phyloP scores from a whole-genome alignment of 1,140 invertebrate species.

The Periplaneta americana region DNA sequence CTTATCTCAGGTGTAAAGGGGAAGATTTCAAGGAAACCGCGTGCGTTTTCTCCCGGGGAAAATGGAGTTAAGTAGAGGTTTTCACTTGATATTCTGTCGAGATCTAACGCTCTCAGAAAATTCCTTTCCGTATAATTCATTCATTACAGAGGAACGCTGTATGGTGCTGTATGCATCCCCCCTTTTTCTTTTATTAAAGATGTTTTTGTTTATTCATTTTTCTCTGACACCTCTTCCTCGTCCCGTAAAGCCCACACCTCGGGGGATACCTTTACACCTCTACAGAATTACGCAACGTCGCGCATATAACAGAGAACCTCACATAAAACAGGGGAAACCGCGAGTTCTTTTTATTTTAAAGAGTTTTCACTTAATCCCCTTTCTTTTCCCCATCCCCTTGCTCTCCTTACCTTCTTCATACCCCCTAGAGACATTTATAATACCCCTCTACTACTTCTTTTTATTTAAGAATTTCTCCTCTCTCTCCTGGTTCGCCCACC shows the following conservation, averaged over 20 bases:
- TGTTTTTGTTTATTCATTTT: conserved; percentile 10
- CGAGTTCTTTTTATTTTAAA: conserved; percentile 4
- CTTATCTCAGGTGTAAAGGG: no score
- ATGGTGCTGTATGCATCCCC: neutral
- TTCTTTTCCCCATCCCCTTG: neutral
- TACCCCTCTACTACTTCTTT: neutral
- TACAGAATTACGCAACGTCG: neutral
- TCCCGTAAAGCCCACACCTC: neutral
- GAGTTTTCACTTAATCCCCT: conserved; percentile 10
- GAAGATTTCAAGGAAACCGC: neutral
- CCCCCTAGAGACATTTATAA: conserved; percentile 8
- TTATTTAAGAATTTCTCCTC: neutral
- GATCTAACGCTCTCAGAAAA: neutral
- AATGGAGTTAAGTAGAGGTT: neutral
- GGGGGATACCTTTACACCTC: conserved; percentile 3
- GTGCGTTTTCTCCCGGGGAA: neutral
- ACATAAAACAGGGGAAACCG: neutral
- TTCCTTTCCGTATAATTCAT: neutral
- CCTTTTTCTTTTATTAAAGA: neutral
- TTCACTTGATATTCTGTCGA: neutral
- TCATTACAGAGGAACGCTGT: neutral
- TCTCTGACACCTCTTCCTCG: conserved; percentile 8
- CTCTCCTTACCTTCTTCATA: neutral
- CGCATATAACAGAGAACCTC: neutral
- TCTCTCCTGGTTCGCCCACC: neutral